Evolutionary conservation across 2,797 vertebrate species (phyloP), one percentile per base, ranked within the genome.

Genomic region (Labeo calbasu): DNA sequence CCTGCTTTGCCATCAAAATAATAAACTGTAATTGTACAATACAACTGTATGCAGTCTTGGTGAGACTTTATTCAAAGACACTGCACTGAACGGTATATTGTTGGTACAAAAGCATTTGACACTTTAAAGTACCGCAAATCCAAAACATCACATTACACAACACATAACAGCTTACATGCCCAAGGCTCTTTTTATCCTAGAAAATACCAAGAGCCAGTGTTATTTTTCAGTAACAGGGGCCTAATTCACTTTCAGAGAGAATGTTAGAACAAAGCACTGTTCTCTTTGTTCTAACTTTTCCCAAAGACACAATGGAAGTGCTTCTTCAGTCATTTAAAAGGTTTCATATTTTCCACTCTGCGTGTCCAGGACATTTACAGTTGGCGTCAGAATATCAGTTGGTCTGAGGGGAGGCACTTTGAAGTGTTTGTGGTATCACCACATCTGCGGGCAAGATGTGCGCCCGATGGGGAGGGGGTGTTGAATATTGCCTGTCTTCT

Each of bases 361-460:
- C 85, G 95, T 96, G 96, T 98, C 96, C 97, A 97, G 96, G 96
- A 97, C 97, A 96, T 98, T 98, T 97, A 97, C 97, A 97, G 96
- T 98, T 95, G 97, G 97, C 97, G 97, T 98, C 97, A 97, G 97
- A 95, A 95, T 96, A 96, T 95, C 96, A 94, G 94, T 96, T 95
- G 96, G 97, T 98, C 97, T 96, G 96, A 97, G 94, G 94, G 94
- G 91, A 97, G 96, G 95, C 95, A 96, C 97, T 99, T 99, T 98
- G 97, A 98, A 97, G 98, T 97, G 95, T 95, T 96, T 97, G 97
- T 92, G 96, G 97, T 97, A 94, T 96, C 92, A 93, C 96, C 96
- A 98, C 98, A 98, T 98, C 96, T 99, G 98, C 96, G 95, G 91
- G 95, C 97, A 99, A 99, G 97, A 99, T 99, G 98, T 98, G 96